Conservation (phyloP, 2,113 vertebrate genomes). For the Bucco capensis region DNA sequence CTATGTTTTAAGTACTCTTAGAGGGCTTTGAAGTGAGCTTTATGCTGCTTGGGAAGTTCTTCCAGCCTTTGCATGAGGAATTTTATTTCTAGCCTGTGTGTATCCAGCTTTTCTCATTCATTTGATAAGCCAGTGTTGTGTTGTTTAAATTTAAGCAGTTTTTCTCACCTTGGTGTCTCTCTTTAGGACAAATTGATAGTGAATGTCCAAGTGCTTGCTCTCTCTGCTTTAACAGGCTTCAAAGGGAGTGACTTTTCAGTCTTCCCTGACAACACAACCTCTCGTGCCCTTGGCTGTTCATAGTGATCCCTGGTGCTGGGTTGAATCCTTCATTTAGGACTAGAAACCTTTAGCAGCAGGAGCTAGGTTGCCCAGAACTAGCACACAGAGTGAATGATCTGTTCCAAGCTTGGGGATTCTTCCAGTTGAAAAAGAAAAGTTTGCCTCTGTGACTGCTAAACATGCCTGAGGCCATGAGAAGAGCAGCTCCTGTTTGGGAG, state of each 20-base stretch:
- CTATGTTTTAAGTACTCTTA: neutral
- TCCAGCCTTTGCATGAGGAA: neutral
- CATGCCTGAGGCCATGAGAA: neutral
- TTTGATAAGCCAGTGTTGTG: neutral
- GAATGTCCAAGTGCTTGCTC: neutral
- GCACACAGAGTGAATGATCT: neutral
- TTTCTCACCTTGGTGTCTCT: neutral
- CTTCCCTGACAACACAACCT: neutral
- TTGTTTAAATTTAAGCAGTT: neutral
- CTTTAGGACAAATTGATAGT: neutral
- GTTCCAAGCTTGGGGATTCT: neutral
- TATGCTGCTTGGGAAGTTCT: neutral
- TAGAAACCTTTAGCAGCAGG: neutral
- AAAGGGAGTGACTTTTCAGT: neutral
- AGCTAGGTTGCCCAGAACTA: neutral
- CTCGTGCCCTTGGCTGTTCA: neutral
- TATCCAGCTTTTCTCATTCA: neutral
- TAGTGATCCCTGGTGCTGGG: neutral
- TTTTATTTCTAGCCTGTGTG: neutral
- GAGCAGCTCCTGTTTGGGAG: neutral
- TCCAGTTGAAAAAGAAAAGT: neutral
- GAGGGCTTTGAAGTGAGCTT: neutral
- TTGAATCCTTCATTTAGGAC: neutral
- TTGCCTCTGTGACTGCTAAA: neutral
- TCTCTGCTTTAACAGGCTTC: neutral